Conservation (phyloP, 1,140 invertebrate genomes). For the Thalassaphorura encarpata region DNA sequence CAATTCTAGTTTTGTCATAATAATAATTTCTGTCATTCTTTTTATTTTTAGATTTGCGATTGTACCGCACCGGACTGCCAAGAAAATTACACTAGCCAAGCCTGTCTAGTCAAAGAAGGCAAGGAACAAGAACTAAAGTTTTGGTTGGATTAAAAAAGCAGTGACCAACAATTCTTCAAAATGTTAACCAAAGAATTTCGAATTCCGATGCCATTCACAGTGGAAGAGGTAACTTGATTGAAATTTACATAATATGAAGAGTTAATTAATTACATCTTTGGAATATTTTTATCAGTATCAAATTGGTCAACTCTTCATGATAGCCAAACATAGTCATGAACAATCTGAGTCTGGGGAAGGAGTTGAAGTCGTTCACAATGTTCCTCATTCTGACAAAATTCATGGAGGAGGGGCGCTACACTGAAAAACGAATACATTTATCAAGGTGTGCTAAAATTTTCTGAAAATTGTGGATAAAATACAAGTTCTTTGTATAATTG, state of each 20-base stretch:
- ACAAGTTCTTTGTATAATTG: not conserved
- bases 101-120: too few species aligned
- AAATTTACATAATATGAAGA: too few species aligned
- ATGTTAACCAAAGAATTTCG: slow-evolving; percentile 77
- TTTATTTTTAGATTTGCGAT: too few species aligned
- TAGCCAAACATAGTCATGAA: slow-evolving; percentile 81
- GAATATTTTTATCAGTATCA: slow-evolving; percentile 56
- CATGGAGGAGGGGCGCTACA: slow-evolving; percentile 78
- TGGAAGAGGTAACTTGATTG: slow-evolving; percentile 74
- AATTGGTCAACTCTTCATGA: slow-evolving; percentile 89
- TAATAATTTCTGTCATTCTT: too few species aligned
- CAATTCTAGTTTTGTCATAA: too few species aligned
- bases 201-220: slow-evolving; percentile 82
- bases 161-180: too few species aligned
- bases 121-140: too few species aligned
- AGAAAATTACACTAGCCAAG: too few species aligned
- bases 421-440: slow-evolving; percentile 83
- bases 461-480: not conserved
- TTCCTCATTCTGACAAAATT: slow-evolving; percentile 60
- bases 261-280: slow-evolving; percentile 8
- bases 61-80: too few species aligned
- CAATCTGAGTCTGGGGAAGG: slow-evolving; percentile 81
- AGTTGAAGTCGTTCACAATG: slow-evolving; percentile 81
- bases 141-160: too few species aligned
- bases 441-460: slow-evolving; percentile 54